Conservation (phyloP, 2,797 vertebrate species). For the Rhinatrema bivittatum region DNA sequence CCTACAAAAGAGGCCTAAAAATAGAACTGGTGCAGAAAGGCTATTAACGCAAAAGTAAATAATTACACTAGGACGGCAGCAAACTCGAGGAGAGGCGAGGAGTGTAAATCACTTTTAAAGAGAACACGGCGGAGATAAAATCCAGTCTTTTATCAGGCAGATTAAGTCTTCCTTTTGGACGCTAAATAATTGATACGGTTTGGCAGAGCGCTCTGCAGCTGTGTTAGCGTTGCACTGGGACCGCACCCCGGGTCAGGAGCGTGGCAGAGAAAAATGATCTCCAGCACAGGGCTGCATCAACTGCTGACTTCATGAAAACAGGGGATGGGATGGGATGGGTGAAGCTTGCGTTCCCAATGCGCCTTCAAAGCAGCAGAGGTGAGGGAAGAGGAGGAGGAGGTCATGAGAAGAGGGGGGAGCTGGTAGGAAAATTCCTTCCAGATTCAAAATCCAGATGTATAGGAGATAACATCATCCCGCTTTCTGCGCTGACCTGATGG, state of each 20-base stretch:
- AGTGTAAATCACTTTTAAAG: conserved; percentile 50
- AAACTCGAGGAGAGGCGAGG: conserved; percentile 27
- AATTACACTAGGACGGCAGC: conserved; percentile 39
- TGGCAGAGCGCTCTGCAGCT: conserved; percentile 12
- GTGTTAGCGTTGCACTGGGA: conserved; percentile 22
- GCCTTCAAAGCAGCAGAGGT: too few species aligned
- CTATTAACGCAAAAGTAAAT: conserved; percentile 49
- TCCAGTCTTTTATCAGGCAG: conserved; percentile 58
- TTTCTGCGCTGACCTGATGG: too few species aligned
- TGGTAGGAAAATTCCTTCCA: too few species aligned
- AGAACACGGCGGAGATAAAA: conserved; percentile 48
- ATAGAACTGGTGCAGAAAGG: conserved; percentile 22
- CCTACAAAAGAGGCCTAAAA: conserved; percentile 28
- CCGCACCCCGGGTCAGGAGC: conserved; percentile 48
- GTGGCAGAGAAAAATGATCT: conserved; percentile 67
- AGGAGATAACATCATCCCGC: too few species aligned
- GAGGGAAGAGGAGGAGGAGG: too few species aligned
- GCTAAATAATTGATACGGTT: conserved; percentile 61
- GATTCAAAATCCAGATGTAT: too few species aligned
- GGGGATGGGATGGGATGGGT: too few species aligned
- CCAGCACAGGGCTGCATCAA: conserved; percentile 43
- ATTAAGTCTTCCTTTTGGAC: conserved; percentile 42
- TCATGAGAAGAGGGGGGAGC: too few species aligned
- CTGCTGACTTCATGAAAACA: conserved; percentile 52
- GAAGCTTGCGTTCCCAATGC: too few species aligned